A percentile compares a stretch with the other conserved stretches of the same genome.
phyloP scores from a whole-genome alignment of 2,113 vertebrate genomes.

The Nothobranchius furzeri region DNA sequence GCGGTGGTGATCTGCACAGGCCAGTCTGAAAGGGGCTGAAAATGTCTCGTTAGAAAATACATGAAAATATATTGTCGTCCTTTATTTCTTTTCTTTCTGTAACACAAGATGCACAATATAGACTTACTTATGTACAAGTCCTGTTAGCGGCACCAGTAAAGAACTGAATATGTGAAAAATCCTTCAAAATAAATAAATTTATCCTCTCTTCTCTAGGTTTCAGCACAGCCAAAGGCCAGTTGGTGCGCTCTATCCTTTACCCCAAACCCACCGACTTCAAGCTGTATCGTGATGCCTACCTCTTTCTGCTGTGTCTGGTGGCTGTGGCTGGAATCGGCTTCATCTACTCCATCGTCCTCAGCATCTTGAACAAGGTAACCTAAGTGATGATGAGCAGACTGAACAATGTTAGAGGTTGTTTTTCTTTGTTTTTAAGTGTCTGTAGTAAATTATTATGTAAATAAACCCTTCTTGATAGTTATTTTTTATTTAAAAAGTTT shows the following conservation, averaged over 20 bases:
- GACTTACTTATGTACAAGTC: too few species aligned
- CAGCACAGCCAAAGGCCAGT: conserved; percentile 95
- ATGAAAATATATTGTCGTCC: too few species aligned
- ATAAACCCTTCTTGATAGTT: neutral
- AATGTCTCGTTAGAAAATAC: too few species aligned
- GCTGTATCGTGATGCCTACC: conserved; percentile 95
- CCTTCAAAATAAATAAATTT: too few species aligned
- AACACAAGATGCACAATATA: too few species aligned
- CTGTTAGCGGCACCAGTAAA: too few species aligned
- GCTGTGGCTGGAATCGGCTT: conserved; percentile 92
- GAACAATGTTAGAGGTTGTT: too few species aligned
- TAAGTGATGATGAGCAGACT: too few species aligned
- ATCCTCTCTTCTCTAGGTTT: conserved; percentile 81
- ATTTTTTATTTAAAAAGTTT: too few species aligned
- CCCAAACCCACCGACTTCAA: conserved; percentile 98
- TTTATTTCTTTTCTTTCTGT: too few species aligned
- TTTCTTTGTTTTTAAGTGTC: too few species aligned
- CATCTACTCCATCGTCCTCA: conserved; percentile 90
- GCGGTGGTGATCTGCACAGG: conserved; percentile 95
- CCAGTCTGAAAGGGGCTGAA: conserved; percentile 41
- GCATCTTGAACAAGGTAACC: conserved; percentile 85
- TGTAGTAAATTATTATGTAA: neutral
- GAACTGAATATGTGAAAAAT: neutral
- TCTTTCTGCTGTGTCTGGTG: conserved; percentile 94
- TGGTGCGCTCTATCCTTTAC: conserved; percentile 96